Base-by-base conservation (phyloP, 1,140 invertebrate species). In the Aricia agestis region DNA sequence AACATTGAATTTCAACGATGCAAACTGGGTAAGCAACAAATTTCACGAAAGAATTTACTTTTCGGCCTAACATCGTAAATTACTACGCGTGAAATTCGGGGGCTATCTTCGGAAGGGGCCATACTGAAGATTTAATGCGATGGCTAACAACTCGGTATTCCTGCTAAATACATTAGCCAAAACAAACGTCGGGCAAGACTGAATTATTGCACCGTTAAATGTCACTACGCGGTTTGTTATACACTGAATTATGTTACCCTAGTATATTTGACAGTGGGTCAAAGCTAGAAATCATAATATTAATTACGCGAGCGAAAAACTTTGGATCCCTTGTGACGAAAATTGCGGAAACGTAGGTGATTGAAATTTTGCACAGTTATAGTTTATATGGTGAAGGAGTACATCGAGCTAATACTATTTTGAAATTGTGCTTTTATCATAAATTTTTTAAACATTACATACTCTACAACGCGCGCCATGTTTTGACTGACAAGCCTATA, bases 191-290 rank as follows among this genome's bases (percentile, higher is more conserved):
- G 66, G 66, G 41, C 66, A 19, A 42, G 41, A 19, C 10, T 11
- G 45, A 67, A 67, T 67, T 19, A 67, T 67, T 19, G 17, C 66
- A n/a, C 66, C 66, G 52, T 67, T 67, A 67, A 52, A 52, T 52
- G 45, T 15, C 45, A 52, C 45, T 15, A 15, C 1, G 45, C 13
- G 45, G 45, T 52, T 52, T 52, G 11, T 52, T 52, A 11, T 13
- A 52, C 45, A 15, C 45, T 52, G 11, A 15, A 52, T 52, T 15
- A 52, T 52, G 41, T 9, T 42, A 10, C 42, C 42, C 42, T 52
- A 52, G 45, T 52, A 52, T 4, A 52, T 52, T 52, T 15, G 13
- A 52, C 45, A 52, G 45, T 52, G 45, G 45, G 45, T 52, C 45
- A 52, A 52, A 52, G 13, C 45, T 52, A 45, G 32, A 32, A 32